Conservation (phyloP, 1,140 invertebrate species). For the Diabrotica virgifera region DNA sequence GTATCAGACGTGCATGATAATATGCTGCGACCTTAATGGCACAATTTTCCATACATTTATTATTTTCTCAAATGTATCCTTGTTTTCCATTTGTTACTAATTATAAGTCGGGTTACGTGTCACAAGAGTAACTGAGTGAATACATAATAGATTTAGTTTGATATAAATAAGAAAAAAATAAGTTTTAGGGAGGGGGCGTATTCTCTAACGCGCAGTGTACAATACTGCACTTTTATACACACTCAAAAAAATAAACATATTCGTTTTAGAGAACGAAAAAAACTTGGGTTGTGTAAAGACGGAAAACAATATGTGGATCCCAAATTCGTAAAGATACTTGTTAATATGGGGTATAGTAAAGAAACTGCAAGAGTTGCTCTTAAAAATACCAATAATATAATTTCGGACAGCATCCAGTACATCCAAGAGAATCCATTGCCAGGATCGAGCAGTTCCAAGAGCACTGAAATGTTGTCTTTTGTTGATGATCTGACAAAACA, state of each 20-base stretch:
- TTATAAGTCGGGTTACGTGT: no score
- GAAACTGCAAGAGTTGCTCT: conserved; percentile 58
- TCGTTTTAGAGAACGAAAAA: conserved; percentile 47
- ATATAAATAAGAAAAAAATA: no score
- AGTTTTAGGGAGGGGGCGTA: no score
- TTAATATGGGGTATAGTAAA: conserved; percentile 65
- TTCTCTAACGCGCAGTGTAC: neutral
- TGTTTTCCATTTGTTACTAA: no score
- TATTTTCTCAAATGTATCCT: no score
- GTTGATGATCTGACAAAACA: conserved; percentile 49
- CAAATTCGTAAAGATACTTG: conserved; percentile 55
- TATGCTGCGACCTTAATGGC: no score
- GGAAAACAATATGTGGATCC: conserved; percentile 55
- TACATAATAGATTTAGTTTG: no score
- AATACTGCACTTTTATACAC: neutral
- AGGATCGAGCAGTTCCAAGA: conserved; percentile 37
- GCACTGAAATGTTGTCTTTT: conserved; percentile 45
- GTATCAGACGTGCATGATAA: no score
- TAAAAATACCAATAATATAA: conserved; percentile 63
- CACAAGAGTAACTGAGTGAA: no score
- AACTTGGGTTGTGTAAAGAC: conserved; percentile 50
- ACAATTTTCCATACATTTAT: no score
- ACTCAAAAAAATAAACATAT: neutral
- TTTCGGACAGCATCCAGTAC: conserved; percentile 61
- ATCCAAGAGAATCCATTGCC: conserved; percentile 58